Conservation (phyloP, 2,797 vertebrate species). For the Cheirogaleus major region DNA sequence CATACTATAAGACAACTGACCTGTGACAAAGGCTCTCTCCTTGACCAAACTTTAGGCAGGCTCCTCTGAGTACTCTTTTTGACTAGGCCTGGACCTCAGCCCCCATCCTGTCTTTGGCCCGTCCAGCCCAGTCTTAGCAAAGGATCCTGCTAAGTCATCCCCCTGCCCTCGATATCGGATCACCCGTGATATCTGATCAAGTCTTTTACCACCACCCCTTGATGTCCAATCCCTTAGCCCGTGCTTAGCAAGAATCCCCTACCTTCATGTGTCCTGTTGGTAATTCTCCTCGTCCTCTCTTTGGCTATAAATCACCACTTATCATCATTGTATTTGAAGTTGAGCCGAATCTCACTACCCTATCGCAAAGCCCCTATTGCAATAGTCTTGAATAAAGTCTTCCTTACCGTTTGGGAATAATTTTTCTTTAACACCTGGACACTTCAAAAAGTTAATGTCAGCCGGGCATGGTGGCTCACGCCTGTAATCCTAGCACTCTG, state of each 20-base stretch:
- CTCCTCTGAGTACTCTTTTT: background rate
- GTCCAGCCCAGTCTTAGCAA: background rate
- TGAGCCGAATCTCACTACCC: background rate
- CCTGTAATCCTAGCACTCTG: too few species aligned
- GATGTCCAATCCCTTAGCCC: background rate
- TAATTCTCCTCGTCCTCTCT: background rate
- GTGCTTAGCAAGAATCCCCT: background rate
- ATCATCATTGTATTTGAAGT: background rate
- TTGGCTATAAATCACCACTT: background rate
- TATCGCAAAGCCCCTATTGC: background rate
- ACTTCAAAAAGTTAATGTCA: background rate
- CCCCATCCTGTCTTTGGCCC: background rate
- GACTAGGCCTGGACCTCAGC: background rate
- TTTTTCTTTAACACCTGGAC: background rate
- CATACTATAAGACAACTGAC: background rate
- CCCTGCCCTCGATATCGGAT: background rate
- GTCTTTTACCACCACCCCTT: background rate
- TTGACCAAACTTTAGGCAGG: background rate
- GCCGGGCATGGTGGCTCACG: too few species aligned
- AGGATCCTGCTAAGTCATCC: background rate
- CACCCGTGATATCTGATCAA: background rate
- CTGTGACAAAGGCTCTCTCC: background rate
- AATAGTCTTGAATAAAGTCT: background rate
- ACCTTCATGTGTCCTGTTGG: background rate
- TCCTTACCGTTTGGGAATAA: background rate